Conservation (phyloP, 64 coral and sea anemone species). For the Anthopleura sola region DNA sequence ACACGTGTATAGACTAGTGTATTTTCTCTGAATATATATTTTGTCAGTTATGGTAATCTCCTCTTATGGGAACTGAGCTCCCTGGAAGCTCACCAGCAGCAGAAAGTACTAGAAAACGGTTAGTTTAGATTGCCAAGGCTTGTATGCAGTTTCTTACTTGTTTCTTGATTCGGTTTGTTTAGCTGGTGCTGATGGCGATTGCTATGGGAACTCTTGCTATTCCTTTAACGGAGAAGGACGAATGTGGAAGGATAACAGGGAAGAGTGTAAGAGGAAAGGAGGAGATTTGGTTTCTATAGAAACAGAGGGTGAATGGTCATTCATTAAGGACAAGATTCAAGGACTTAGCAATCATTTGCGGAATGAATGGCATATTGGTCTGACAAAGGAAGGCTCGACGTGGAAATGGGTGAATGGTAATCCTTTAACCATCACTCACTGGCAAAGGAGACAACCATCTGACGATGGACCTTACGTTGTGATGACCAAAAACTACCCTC, state of each 20-base stretch:
- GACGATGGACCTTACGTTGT: slow-evolving; percentile 20
- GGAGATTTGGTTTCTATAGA: slow-evolving; percentile 35
- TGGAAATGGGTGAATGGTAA: slow-evolving; percentile 50
- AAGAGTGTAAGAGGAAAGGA: slow-evolving; percentile 4
- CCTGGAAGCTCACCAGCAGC: not conserved
- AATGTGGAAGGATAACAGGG: slow-evolving; percentile 21
- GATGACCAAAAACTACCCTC: slow-evolving; percentile 40
- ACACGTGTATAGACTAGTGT: too few relatives aligned
- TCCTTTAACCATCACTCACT: slow-evolving; percentile 9
- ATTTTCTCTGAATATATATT: too few relatives aligned
- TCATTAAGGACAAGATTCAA: slow-evolving; percentile 18
- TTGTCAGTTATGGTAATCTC: too few relatives aligned
- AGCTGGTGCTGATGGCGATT: not conserved
- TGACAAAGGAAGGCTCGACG: slow-evolving; percentile 15
- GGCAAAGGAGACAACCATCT: slow-evolving; percentile 31
- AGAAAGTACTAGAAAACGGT: not conserved
- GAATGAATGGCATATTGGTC: slow-evolving; percentile 53
- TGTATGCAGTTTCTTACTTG: too few relatives aligned
- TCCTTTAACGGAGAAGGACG: not conserved
- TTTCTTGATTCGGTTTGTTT: not conserved
- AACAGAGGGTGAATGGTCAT: slow-evolving; percentile 21
- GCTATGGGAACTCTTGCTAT: slow-evolving; percentile 19
- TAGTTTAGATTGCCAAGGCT: too few relatives aligned
- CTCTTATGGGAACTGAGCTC: too few relatives aligned
- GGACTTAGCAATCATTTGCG: not conserved